phyloP scores from a whole-genome alignment of 2,888 invertebrate species.

The Drosophila anomelani region DNA sequence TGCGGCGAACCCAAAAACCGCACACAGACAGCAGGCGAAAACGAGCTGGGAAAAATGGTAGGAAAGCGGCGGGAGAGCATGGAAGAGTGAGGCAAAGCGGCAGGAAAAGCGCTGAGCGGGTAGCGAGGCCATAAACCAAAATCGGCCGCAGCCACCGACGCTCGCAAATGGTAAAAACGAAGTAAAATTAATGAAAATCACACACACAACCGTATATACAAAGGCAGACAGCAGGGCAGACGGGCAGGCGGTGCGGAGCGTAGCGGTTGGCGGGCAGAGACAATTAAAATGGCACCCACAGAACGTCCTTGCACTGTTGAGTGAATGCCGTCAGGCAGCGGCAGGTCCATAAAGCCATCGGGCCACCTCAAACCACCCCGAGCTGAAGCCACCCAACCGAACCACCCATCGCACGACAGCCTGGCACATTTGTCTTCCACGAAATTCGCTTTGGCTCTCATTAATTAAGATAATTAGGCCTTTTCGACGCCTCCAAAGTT shows the following conservation, averaged over 20 bases:
- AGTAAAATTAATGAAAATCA: slow-evolving; percentile 77
- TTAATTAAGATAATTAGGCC: slow-evolving; percentile 82
- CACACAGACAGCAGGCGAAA: slow-evolving; percentile 54
- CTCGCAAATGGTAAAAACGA: slow-evolving; percentile 56
- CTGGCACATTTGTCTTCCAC: slow-evolving; percentile 73
- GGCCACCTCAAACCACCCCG: slow-evolving; percentile 3
- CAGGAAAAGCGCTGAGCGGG: slow-evolving; percentile 29
- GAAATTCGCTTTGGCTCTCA: slow-evolving; percentile 78
- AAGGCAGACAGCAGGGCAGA: slow-evolving; percentile 36
- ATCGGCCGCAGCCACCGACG: slow-evolving; percentile 60
- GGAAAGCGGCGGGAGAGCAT: slow-evolving; percentile 6
- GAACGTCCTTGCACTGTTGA: slow-evolving; percentile 73
- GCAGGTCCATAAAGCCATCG: slow-evolving; percentile 25
- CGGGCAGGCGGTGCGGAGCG: slow-evolving; percentile 21
- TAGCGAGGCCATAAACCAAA: slow-evolving; percentile 66
- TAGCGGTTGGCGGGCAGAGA: slow-evolving; percentile 48
- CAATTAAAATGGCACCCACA: slow-evolving; percentile 73
- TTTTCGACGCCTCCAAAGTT: slow-evolving; percentile 76
- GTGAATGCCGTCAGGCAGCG: slow-evolving; percentile 54
- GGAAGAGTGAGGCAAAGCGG: slow-evolving; percentile 7
- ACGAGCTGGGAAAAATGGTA: slow-evolving; percentile 22
- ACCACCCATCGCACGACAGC: slow-evolving; percentile 27
- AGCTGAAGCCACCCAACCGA: slow-evolving; percentile 7
- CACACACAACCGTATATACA: slow-evolving; percentile 29
- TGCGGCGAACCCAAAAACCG: slow-evolving; percentile 65